phyloP scores from a whole-genome alignment of 2,888 invertebrate genomes.

The Eledone cirrhosa region DNA sequence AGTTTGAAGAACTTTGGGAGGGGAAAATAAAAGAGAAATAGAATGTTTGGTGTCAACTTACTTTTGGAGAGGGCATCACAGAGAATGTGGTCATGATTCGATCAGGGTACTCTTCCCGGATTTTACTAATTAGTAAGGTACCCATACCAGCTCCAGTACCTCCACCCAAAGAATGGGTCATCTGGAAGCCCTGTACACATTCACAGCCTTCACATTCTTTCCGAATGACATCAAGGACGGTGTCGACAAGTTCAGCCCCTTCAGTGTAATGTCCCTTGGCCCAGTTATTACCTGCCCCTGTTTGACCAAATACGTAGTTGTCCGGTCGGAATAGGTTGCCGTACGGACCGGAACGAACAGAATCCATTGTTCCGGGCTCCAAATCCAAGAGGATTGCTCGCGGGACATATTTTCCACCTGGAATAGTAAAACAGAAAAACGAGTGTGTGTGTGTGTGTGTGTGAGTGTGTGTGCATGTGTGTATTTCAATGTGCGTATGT shows the following conservation, averaged over 20 bases:
- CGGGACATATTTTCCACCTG: slow-evolving; percentile 89
- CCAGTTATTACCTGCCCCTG: slow-evolving; percentile 70
- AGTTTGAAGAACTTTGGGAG: too few species aligned
- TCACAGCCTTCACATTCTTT: slow-evolving; percentile 42
- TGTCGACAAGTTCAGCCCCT: slow-evolving; percentile 40
- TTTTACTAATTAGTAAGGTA: slow-evolving; percentile 53
- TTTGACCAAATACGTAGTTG: slow-evolving; percentile 83
- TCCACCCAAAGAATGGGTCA: slow-evolving; percentile 53
- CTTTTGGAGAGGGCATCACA: slow-evolving; percentile 85
- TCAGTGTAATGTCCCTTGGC: slow-evolving; percentile 82
- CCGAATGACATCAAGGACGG: slow-evolving; percentile 39
- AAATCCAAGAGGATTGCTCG: slow-evolving; percentile 92
- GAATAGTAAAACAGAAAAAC: neutral
- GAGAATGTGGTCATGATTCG: slow-evolving; percentile 89
- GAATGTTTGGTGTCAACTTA: slow-evolving; percentile 32
- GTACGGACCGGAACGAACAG: slow-evolving; percentile 91
- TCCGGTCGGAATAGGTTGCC: slow-evolving; percentile 93
- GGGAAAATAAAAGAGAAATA: too few species aligned
- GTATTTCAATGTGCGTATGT: too few species aligned
- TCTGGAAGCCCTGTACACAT: slow-evolving; percentile 52
- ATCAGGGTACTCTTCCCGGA: slow-evolving; percentile 56
- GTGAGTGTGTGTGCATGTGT: too few species aligned
- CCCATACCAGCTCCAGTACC: slow-evolving; percentile 56
- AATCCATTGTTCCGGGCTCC: slow-evolving; percentile 98
- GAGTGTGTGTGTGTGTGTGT: too few species aligned